Evolutionary conservation across 53 echinoderm and acorn worm species (phyloP), one percentile per base, ranked within the genome.

Genomic region (Temnopleurus reevesii): DNA sequence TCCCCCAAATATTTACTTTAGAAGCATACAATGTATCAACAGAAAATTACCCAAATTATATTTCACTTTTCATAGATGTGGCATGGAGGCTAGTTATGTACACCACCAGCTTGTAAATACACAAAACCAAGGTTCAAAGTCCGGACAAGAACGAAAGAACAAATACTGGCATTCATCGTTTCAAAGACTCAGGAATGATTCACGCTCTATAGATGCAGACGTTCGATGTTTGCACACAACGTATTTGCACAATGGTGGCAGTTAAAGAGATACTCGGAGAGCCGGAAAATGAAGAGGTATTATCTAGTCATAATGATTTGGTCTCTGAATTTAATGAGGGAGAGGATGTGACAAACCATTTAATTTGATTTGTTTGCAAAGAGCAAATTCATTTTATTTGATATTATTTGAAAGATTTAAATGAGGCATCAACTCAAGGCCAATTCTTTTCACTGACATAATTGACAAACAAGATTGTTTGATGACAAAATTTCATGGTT

Each of bases 261-360:
- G 45, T 76, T 28, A 79, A 49, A 46, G 49, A 79, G 79, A 46
- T 49, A 49, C 79, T 79, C 79, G n/a, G 30, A 15, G 17, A 47
- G 26, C 49, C 49, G 79, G 49, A 79, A 49, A 79, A 79, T 49
- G 79, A 49, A 79, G 79, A 79, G 79, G 46, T 4, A 79, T 79
- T 29, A 79, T 49, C 79, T 79, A 49, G 26, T 21, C 71, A 21
- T 8, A 71, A 71, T 71, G 41, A 38, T 71, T 71, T n/a, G 71
- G 5, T 71, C 17, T n/a, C n/a, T n/a, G 41, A 71, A 41, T 71
- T 71, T 71, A 41, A 71, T 71, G 19, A 41, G 43, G n/a, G 41
- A 0, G 36, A 71, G 71, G 71, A 71, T 71, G 9, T n/a, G 41
- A 23, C 5, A 41, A 71, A 71, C 71, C 41, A 71, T 41, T n/a